Base-by-base conservation (phyloP, 2,797 vertebrate genomes). In the Trachurus trachurus region DNA sequence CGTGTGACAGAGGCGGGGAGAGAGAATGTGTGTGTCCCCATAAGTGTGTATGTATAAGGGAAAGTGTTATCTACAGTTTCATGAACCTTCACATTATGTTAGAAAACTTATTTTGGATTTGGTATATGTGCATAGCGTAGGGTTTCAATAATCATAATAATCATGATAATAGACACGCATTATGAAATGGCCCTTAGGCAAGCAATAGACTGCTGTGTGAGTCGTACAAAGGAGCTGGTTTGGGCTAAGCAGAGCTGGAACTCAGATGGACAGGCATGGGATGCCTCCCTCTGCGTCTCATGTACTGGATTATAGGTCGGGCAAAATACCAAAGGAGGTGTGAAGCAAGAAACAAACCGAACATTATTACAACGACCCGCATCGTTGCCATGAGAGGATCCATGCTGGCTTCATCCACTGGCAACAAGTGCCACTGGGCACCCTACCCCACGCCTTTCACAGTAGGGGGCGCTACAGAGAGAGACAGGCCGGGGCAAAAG, bases 381-480 rank as follows among this genome's bases (percentile, higher is more conserved):
- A 81, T 86, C 81, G 90, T 86, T 94, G 94, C 93, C 93, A 94
- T 94, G 93, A 91, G 92, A 91, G 90, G 91, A 89, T 91, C 89
- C 90, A 89, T 76, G 94, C 93, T 95, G 94, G 94, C 93, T 92
- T 84, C 78, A 66, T 90, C 88, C 89, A 90, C 88, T 95, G 95
- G 94, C 95, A 95, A 81, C 83, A 81, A 89, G 84, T 84, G 81
- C 90, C 88, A 94, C 89, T 95, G 95, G 95, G 95, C 95, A 96
- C 92, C 90, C 83, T 92, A 95, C 93, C 95, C 95, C 94, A 95
- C 87, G 94, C 95, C 94, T 94, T 83, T 92, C 95, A 95, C 95
- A 96, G 95, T 93, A 96, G 95, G 95, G 93, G 95, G 95, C 95
- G 94, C 93, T 91, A 90, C 89, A 92, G 92, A 94, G 90, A 87